Evolutionary conservation across 2,888 invertebrate genomes (phyloP), one percentile per base, ranked within the genome.

Genomic region (Spialia ferax): DNA sequence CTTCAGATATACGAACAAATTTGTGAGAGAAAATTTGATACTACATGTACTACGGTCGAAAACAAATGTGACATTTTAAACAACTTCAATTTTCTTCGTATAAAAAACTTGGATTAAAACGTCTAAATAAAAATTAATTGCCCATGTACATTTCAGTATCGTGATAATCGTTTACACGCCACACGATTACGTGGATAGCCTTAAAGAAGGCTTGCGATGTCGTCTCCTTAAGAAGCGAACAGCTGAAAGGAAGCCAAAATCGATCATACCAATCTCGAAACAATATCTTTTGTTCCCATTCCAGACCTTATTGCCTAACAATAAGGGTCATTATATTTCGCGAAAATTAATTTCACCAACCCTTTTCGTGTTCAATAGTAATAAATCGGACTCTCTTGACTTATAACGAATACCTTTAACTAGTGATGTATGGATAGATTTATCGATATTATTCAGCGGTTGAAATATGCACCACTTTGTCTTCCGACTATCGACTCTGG

Each of bases 291-390:
- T 38, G n/a, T 48, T 45, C 6, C 42, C 18, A 45, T 45, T 55
- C 35, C 60, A 18, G 13, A 45, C 66, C 29, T 45, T 66, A 66
- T 55, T 2, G 20, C 66, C 42, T 0, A 54, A 48, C 66, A 55
- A 55, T 66, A 66, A 60, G 66, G 55, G 22, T 32, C 13, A 61
- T 60, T 54, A 54, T 54, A 11, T 48, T 54, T 61, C 13, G 26
- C 38, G 32, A 22, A 55, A 61, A 66, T 66, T 61, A 66, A 66
- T 66, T 66, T 66, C n/a, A 45, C 66, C 66, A 61, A 22, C 66
- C 66, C 66, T 66, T 66, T 60, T 60, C 66, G 66, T 66, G 66
- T 60, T 66, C 66, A 55, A 61, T 66, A 61, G 66, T 66, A 60
- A 66, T 66, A 66, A 66, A 66, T 66, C 66, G 66, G 60, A 20